phyloP scores from a whole-genome alignment of 2,888 invertebrate genomes.

The Caradrina clavipalpis region DNA sequence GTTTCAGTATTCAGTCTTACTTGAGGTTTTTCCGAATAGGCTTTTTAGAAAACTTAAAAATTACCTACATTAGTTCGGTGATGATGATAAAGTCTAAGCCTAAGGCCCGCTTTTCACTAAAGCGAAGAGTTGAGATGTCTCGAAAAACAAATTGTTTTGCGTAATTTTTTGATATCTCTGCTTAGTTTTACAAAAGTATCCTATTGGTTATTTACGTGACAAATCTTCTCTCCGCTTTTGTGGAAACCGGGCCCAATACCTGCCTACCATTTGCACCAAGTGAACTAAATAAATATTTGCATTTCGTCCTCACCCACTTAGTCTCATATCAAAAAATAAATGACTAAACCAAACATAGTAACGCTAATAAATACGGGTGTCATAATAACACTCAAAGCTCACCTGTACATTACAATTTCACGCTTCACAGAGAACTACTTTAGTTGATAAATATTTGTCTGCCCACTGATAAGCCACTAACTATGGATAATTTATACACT shows the following conservation, averaged over 20 bases:
- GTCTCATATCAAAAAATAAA: conserved; percentile 19
- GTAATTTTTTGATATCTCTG: no score
- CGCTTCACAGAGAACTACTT: conserved; percentile 79
- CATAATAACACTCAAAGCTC: conserved; percentile 62
- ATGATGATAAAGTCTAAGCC: neutral
- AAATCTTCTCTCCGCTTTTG: no score
- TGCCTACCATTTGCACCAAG: no score
- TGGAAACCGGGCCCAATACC: no score
- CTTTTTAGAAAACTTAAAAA: neutral
- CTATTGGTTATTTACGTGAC: no score
- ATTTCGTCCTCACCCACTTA: neutral
- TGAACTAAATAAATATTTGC: neutral
- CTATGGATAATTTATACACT: conserved; percentile 86
- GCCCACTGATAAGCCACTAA: conserved; percentile 82
- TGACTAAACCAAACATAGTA: conserved; percentile 46
- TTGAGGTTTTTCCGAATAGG: neutral
- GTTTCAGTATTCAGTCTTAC: no score
- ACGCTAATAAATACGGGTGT: conserved; percentile 58
- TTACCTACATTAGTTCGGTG: neutral
- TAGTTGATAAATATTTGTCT: conserved; percentile 84
- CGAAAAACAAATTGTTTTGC: no score
- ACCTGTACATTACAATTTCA: conserved; percentile 80
- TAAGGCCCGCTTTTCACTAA: neutral
- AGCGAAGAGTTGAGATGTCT: no score
- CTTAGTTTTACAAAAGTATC: no score